phyloP scores from a whole-genome alignment of 2,888 invertebrate genomes.

The Branchellion lobata region DNA sequence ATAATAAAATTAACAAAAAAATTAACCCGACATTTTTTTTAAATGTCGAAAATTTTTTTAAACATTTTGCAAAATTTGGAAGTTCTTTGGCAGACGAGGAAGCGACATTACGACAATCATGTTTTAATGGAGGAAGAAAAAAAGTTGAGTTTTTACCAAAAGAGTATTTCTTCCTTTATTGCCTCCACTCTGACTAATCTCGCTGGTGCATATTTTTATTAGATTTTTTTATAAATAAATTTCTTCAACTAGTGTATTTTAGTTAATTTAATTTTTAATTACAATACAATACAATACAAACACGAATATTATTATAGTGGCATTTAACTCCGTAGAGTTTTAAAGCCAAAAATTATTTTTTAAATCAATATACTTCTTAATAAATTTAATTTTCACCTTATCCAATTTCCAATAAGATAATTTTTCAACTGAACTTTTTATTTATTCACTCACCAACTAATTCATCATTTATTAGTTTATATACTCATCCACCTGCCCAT shows the following conservation, averaged over 20 bases:
- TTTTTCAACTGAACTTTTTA: too few species aligned
- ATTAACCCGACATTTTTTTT: slow-evolving; percentile 14
- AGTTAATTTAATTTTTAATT: background rate
- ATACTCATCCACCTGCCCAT: too few species aligned
- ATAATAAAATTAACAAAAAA: background rate
- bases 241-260: background rate
- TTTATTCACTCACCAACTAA: too few species aligned
- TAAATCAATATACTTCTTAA: too few species aligned
- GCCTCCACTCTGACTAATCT: slow-evolving; percentile 28
- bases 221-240: slow-evolving; percentile 11
- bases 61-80: background rate
- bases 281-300: background rate
- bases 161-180: slow-evolving; percentile 28
- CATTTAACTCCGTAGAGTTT: too few species aligned
- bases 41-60: background rate
- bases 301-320: too few species aligned
- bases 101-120: background rate
- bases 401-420: too few species aligned
- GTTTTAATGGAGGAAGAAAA: background rate
- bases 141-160: slow-evolving; percentile 21
- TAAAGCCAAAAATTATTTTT: too few species aligned
- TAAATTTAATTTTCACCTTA: too few species aligned
- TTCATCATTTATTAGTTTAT: too few species aligned
- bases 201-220: slow-evolving; percentile 9
- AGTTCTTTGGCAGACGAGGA: background rate